A percentile compares a stretch with the other conserved stretches of the same genome.
Evolutionary conservation across 1,140 invertebrate species (phyloP).

Genomic region (Megalonaias nervosa): DNA sequence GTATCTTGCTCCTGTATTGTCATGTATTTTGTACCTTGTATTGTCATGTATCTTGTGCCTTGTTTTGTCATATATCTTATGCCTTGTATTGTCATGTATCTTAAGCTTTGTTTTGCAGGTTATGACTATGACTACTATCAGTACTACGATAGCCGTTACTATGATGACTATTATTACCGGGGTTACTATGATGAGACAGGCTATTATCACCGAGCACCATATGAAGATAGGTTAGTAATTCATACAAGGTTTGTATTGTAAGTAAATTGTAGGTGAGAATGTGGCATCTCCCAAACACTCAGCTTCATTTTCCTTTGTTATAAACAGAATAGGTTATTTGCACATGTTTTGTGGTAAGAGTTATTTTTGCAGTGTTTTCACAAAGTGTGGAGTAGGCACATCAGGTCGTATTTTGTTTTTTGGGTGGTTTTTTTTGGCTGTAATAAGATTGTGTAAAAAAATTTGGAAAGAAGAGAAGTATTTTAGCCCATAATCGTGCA

Average conservation of each 20-base stretch:
- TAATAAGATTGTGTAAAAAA: no score
- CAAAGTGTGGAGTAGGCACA: no score
- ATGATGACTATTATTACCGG: conserved; percentile 41
- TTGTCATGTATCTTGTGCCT: neutral
- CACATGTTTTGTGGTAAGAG: no score
- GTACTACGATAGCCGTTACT: conserved; percentile 24
- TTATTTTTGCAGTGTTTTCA: no score
- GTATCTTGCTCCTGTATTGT: neutral
- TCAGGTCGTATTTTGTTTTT: no score
- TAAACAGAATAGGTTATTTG: no score
- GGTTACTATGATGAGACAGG: conserved; percentile 29
- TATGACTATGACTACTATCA: conserved; percentile 48
- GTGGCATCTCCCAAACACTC: no score
- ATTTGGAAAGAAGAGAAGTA: no score
- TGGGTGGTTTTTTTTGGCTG: no score
- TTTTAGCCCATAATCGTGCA: no score
- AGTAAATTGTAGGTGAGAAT: no score
- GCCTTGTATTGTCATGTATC: neutral
- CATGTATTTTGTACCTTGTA: neutral
- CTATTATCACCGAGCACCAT: conserved; percentile 17
- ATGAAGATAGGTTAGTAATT: conserved; percentile 17
- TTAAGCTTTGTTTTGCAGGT: conserved; percentile 24
- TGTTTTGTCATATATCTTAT: neutral
- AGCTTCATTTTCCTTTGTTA: no score
- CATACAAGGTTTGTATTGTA: neutral